Base-by-base conservation (phyloP, 2,888 invertebrate species). In the Tridacna gigas region DNA sequence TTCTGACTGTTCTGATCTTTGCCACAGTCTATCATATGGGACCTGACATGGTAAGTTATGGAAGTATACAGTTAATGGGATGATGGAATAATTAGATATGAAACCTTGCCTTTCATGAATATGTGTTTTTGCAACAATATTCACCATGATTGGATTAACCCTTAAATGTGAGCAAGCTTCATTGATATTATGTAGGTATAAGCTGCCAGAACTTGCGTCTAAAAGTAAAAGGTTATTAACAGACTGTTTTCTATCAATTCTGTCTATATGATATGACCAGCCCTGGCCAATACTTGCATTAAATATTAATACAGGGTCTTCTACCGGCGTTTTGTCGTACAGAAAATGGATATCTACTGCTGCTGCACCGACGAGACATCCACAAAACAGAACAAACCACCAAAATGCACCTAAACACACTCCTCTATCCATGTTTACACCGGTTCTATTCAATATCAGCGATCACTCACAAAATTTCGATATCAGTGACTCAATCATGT, bases 201-300 rank as follows among this genome's bases (percentile, higher is more conserved):
- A 45, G n/a, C 83, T 79, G 28, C 92, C 92, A 0, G 87, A 82
- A 66, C 83, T 89, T 0, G 89, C 83, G 80, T 91, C 89, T 48
- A 90, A 79, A 18, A 80, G 67, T 15, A 92, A 48, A 73, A 89
- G 79, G 22, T 84, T 75, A n/a, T 81, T 47, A 20, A 88, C 75
- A n/a, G 56, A 47, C 25, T 80, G 48, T 12, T 69, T 79, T 51
- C 84, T 80, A 20, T 84, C 71, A 15, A 73, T 80, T 13, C 82
- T 73, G 28, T 92, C 92, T n/a, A 94, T 67, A 28, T 86, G 80
- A 78, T 94, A 94, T 7, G 89, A 89, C 93, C 93, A 92, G 20
- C 97, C 97, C 89, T 97, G 81, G 25, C 92, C 93, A 37, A 92
- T 65, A 76, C 91, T 91, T 26, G 89, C 91, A 81, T 94, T 91